Evolutionary conservation across 1,140 invertebrate genomes (phyloP), one percentile per base, ranked within the genome.

Genomic region (Formica selysi): DNA sequence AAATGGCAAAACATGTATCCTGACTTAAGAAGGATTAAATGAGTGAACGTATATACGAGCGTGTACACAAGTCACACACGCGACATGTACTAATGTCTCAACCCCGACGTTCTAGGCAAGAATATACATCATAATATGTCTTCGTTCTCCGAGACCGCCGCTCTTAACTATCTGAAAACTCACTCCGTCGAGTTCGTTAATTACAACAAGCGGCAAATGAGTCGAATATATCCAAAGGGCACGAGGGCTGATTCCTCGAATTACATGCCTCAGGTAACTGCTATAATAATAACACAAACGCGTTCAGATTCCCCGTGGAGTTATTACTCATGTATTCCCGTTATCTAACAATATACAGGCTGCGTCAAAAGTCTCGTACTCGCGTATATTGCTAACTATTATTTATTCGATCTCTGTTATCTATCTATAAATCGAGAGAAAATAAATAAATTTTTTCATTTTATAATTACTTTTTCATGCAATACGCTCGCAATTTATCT

Each of bases 51-150:
- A 81, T 44, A 68, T 59, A 51, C 13, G 48, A 48, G 13, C 44
- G 61, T 57, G 74, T 44, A 41, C 32, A 26, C 59, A 41, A 79
- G 74, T 80, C 79, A 54, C 79, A 16, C 29, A 68, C 38, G 68
- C 68, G 79, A 83, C 79, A 62, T 22, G 79, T 83, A 83, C 79
- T 83, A 83, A 83, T 83, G 79, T 83, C 79, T 36, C 79, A 59
- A 83, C 68, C 68, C 88, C 71, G 74, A 78, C 79, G 84, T 92
- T 93, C 65, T 94, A 98, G 97, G 97, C 76, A 97, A 97, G 91
- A 97, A 98, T 93, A 96, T 97, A 85, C 96, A 97, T 94, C 97
- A 97, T 94, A 97, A 98, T 91, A 98, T 98, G 98, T 98, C 97
- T 26, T 98, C 97, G 4, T 98, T 98, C 95, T 97, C 97, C 85